A percentile compares a stretch with the other conserved stretches of the same genome.
Conservation (phyloP, 1,140 invertebrate species). For the Hyposmocoma kahamanoa region DNA sequence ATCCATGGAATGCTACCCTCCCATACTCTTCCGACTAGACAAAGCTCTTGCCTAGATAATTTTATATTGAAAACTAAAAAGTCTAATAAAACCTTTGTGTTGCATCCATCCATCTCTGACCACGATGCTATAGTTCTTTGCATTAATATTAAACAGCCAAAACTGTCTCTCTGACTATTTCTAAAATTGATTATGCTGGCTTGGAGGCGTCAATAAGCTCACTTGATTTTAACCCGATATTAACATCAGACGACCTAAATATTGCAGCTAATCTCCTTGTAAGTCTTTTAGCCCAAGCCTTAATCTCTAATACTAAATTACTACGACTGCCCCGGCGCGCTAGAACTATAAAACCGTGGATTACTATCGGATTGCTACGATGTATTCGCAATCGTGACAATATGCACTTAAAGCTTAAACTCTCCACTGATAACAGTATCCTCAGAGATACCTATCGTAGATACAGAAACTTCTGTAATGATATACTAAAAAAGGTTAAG, state of each 20-base stretch:
- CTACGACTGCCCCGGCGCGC: not conserved
- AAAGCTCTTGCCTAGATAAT: constrained; percentile 7
- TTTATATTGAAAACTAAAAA: constrained; percentile 5
- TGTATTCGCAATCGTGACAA: not conserved
- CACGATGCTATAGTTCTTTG: not conserved
- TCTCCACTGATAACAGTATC: not conserved
- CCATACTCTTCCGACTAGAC: constrained; percentile 5
- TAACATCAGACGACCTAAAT: not conserved
- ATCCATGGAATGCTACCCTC: constrained; percentile 2
- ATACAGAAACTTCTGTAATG: not conserved
- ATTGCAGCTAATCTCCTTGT: not conserved
- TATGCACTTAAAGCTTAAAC: not conserved
- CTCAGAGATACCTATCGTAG: not conserved
- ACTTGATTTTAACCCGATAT: not conserved
- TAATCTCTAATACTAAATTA: not conserved
- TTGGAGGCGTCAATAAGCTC: not conserved
- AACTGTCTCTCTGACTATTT: not conserved
- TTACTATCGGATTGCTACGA: not conserved
- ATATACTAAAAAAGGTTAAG: not conserved
- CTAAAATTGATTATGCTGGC: not conserved
- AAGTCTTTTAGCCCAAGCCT: not conserved
- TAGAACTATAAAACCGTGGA: not conserved
- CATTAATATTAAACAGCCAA: not conserved
- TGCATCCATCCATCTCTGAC: constrained; percentile 1
- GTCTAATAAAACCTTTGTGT: not conserved